Conservation (phyloP, 2,888 invertebrate genomes). For the Bhutanitis thaidina region DNA sequence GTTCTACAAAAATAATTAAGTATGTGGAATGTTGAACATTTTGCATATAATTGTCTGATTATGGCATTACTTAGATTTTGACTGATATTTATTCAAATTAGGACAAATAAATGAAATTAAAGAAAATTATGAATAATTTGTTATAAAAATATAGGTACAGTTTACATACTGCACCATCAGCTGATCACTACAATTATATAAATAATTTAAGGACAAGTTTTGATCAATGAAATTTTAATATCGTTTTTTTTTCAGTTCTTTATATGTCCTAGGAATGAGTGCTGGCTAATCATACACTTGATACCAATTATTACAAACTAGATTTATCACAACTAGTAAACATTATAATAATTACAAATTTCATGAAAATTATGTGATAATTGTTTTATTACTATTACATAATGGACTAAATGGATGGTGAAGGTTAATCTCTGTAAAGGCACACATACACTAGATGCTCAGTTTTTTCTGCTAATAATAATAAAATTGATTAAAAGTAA, state of each 20-base stretch:
- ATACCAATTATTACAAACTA: slow-evolving; percentile 20
- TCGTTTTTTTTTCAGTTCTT: not conserved
- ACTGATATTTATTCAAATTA: not conserved
- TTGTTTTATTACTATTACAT: slow-evolving; percentile 26
- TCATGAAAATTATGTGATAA: slow-evolving; percentile 29
- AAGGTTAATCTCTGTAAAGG: slow-evolving; percentile 55
- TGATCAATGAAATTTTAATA: slow-evolving; percentile 3
- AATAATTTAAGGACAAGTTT: not conserved
- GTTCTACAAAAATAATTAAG: slow-evolving; percentile 51
- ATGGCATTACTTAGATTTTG: not conserved
- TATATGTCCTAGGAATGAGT: not conserved
- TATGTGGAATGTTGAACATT: slow-evolving; percentile 61
- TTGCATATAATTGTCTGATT: slow-evolving; percentile 15
- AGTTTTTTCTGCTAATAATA: slow-evolving; percentile 18
- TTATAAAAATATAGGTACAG: slow-evolving; percentile 13
- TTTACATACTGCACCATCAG: not conserved
- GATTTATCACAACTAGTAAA: slow-evolving; percentile 22
- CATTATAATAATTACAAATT: slow-evolving; percentile 35
- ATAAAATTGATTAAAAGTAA: slow-evolving; percentile 16
- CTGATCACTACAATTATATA: slow-evolving; percentile 18
- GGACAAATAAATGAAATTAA: not conserved
- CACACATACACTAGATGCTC: slow-evolving; percentile 47
- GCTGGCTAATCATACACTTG: slow-evolving; percentile 22
- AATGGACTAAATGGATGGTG: slow-evolving; percentile 62
- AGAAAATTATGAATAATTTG: not conserved